Base-by-base conservation (phyloP, 2,888 invertebrate species). In the Molorchus minor region DNA sequence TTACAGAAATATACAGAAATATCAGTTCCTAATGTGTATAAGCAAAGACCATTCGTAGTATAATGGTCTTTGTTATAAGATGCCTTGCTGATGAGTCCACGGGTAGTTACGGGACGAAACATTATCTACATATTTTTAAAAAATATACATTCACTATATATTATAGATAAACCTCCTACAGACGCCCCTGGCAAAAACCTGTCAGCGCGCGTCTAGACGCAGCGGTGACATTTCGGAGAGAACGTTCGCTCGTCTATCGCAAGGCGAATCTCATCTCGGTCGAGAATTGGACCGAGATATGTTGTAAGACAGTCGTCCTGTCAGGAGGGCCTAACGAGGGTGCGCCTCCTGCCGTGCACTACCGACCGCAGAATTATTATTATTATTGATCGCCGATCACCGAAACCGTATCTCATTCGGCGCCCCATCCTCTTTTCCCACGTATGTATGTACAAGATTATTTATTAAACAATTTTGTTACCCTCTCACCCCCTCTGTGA, bases 361-460 rank as follows among this genome's bases (percentile, higher is more conserved):
- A 68, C 70, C 71, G 72, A 70, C 74, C 74, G 69, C 71, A 69
- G 67, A 70, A 74, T 74, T 68, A 70, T 72, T 72, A 70, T 72
- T 72, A 73, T 74, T 76, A 76, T 76, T 76, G 76, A 76, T 76
- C 71, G 69, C 71, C 68, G 66, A 71, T 71, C 71, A 64, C 67
- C 58, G 52, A 54, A n/a, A 46, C 55, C 59, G 61, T 62, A 62
- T 38, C 12, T 52, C 41, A n/a, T 3, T 25, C 40, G 5, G 29
- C 49, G 16, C 46, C 15, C n/a, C n/a, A n/a, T n/a, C n/a, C n/a
- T 17, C 44, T 54, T 64, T 63, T 64, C 64, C 64, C 64, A 64
- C 61, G 64, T 35, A 52, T 56, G 30, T 4, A 33, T n/a, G 12
- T 49, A 51, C 51, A 41, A 64, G 58, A 58, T 57, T 58, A 54